Percentiles rank a stretch among this genome's conserved stretches.
phyloP scores from a whole-genome alignment of 2,797 vertebrate species.

The Neosilurus hyrtlii region DNA sequence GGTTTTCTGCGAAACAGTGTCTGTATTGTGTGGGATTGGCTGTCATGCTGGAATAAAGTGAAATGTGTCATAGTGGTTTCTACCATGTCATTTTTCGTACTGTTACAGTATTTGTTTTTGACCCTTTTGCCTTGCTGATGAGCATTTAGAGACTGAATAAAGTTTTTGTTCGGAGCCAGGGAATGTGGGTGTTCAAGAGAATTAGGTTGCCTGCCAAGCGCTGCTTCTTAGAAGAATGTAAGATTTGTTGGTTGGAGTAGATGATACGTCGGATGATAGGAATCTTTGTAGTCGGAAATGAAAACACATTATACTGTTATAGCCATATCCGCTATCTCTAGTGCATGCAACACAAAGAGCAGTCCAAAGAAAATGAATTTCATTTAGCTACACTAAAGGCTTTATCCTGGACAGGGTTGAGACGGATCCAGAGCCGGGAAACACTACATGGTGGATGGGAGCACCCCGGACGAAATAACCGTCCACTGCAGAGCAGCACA shows the following conservation, averaged over 20 bases:
- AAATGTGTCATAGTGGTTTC: conserved; percentile 1
- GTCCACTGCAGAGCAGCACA: neutral
- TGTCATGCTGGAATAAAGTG: neutral
- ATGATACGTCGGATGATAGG: neutral
- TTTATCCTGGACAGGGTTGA: neutral
- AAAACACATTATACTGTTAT: neutral
- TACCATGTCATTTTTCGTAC: neutral
- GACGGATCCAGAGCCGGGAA: neutral
- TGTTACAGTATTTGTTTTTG: neutral
- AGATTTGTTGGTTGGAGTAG: neutral
- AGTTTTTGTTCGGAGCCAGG: neutral
- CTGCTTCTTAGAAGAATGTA: neutral
- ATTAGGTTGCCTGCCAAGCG: neutral
- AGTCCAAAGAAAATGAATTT: neutral
- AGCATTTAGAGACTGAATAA: neutral
- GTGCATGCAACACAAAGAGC: neutral
- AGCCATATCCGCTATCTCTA: neutral
- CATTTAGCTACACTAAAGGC: neutral
- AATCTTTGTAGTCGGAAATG: neutral
- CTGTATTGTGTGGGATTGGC: neutral
- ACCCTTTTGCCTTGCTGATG: neutral
- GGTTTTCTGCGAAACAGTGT: neutral
- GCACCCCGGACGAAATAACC: neutral
- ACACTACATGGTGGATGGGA: neutral
- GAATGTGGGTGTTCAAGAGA: conserved; percentile 9